These are phyloP conservation scores for Siniperca knerii DNA, from an alignment of 2,113 vertebrate species.

Conservation along the genomic window DNA sequence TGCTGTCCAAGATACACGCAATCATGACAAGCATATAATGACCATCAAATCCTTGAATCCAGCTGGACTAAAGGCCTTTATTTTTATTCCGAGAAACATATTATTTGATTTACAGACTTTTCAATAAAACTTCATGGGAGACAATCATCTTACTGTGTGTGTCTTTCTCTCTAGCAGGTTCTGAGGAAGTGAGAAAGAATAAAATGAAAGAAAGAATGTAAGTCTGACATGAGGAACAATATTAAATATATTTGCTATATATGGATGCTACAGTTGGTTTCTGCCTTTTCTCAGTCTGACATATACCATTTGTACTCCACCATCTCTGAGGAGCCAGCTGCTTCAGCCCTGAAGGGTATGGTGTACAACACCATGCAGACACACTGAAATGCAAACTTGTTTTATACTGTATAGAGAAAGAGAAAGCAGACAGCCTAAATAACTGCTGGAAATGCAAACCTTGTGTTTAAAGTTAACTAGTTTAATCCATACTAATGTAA, in stretches of 20 bases:
- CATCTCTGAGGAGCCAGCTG: slow-evolving; percentile 33
- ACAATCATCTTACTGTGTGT: not conserved
- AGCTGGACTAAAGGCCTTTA: not conserved
- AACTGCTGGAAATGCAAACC: not conserved
- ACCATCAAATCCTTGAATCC: not conserved
- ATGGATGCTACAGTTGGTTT: not conserved
- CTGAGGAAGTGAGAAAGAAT: not conserved
- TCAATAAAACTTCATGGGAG: not conserved
- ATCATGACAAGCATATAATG: not conserved
- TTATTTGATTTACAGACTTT: not conserved
- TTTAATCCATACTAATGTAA: not conserved
- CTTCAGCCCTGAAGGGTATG: not conserved
- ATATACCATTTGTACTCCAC: slow-evolving; percentile 31
- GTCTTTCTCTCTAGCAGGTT: not conserved
- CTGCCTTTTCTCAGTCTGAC: slow-evolving; percentile 12
- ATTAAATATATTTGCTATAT: not conserved
- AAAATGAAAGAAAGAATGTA: not conserved
- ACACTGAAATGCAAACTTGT: slow-evolving; percentile 8
- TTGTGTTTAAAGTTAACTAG: not conserved
- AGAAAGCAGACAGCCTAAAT: not conserved
- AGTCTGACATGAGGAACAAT: not conserved
- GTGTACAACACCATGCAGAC: slow-evolving; percentile 23
- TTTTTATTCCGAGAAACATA: not conserved
- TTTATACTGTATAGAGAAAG: not conserved
- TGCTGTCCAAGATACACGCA: not conserved